Evolutionary conservation across 2,797 vertebrate genomes (phyloP).

Genomic region (Coregonus suidteri): DNA sequence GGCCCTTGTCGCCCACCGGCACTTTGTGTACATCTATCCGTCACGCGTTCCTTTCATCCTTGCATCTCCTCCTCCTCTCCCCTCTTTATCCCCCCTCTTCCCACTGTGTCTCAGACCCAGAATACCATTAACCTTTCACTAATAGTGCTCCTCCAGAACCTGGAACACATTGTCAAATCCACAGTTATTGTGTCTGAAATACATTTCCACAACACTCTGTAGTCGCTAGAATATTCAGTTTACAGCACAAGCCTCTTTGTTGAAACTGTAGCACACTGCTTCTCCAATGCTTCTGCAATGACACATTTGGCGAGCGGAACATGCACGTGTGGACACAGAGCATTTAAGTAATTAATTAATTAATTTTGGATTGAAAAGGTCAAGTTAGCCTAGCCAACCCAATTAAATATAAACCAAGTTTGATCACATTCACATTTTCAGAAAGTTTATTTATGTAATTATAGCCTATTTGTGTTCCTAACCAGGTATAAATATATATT

Average conservation of each 20-base stretch:
- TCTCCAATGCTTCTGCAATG: neutral
- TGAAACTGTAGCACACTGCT: neutral
- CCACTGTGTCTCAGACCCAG: neutral
- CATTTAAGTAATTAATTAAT: too few species aligned
- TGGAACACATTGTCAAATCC: neutral
- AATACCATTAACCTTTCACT: conserved; percentile 12
- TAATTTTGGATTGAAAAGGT: too few species aligned
- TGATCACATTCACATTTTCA: too few species aligned
- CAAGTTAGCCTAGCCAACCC: too few species aligned
- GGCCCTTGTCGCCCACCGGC: neutral
- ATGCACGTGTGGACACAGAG: neutral
- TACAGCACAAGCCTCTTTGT: neutral
- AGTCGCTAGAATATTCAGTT: neutral
- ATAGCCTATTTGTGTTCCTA: too few species aligned
- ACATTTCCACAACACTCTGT: neutral
- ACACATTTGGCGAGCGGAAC: neutral
- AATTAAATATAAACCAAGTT: too few species aligned
- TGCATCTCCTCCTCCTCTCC: conserved; percentile 1
- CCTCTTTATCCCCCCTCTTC: neutral
- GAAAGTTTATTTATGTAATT: too few species aligned
- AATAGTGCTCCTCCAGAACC: neutral
- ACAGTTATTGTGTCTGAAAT: neutral
- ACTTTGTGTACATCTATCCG: neutral
- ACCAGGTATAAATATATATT: too few species aligned
- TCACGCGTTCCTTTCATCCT: conserved; percentile 3